Base-by-base conservation (phyloP, 2,888 invertebrate species). In the Acanthopleura granulata region DNA sequence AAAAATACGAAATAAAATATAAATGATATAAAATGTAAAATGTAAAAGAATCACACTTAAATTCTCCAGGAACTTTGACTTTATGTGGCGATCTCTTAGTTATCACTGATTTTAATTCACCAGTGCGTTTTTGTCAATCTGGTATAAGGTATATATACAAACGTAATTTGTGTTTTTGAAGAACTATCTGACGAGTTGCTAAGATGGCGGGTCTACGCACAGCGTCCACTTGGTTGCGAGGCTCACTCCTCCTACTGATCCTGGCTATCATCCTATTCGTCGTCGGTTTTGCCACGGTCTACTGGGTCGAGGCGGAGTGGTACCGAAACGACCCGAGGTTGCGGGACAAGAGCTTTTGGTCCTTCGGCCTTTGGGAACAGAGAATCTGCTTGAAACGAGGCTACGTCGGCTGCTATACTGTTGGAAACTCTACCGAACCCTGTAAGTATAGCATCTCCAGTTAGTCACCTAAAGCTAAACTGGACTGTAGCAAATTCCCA, bases 241-340 rank as follows among this genome's bases (percentile, higher is more conserved):
- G 80, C 4, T 81, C 82, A n/a, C 49, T 82, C 25, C 73, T 80
- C 15, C 69, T 75, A 57, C 72, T 82, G 12, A 76, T 75, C 40
- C 29, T 81, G 0, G 83, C 81, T 0, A 71, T 79, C 4, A 49
- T 86, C 22, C 73, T 86, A 62, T 86, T 84, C 50, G 76, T 85
- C 6, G 78, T 85, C 57, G 86, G 84, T 6, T 85, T 86, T 73
- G 82, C 85, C 18, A 86, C 86, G 11, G 75, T 79, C 1, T 74
- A 79, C 3, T 86, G 86, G 86, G 80, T 84, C 14, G 51, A n/a
- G 27, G 51, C 50, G 16, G 29, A 66, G 25, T 66, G 66, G 66
- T 22, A 27, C 25, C 3, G 12, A 12, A 3, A 57, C 57, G 57
- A 57, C 57, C 66, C 66, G 4, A 15, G 66, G 15, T 6, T 16